Percentiles rank a stretch among this genome's conserved stretches.
These are phyloP conservation scores for Polyommatus iphigenia DNA, from an alignment of 2,888 invertebrate genomes.

Conservation along the genomic window DNA sequence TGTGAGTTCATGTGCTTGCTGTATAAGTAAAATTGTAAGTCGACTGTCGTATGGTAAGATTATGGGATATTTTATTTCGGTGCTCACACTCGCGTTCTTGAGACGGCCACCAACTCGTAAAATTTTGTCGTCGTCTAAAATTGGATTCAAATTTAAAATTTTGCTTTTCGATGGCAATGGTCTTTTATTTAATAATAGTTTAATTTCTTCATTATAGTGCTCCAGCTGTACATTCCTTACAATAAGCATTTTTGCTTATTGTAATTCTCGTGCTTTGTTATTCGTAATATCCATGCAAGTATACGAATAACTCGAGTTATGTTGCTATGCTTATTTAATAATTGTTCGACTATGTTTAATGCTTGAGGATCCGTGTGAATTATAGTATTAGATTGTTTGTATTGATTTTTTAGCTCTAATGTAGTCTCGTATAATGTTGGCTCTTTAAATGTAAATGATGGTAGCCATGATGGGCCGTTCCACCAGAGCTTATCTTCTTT, in stretches of 20 bases:
- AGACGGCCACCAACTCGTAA: too few relatives aligned
- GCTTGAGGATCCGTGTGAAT: not conserved
- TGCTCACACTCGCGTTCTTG: too few relatives aligned
- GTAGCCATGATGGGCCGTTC: not conserved
- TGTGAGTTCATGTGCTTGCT: slow-evolving; percentile 1
- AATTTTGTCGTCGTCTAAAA: too few relatives aligned
- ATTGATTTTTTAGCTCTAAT: not conserved
- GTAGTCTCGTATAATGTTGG: not conserved
- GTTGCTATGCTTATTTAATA: slow-evolving; percentile 7
- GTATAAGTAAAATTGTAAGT: not conserved
- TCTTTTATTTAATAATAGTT: not conserved
- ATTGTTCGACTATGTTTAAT: not conserved
- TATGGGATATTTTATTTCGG: slow-evolving; percentile 36
- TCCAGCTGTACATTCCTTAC: not conserved
- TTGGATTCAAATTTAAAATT: slow-evolving; percentile 36
- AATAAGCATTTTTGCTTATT: not conserved
- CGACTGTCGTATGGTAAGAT: slow-evolving; percentile 33
- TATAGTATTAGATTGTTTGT: not conserved
- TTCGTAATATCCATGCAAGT: not conserved
- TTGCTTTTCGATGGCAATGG: slow-evolving; percentile 34
- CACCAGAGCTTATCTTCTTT: not conserved
- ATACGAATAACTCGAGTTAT: not conserved
- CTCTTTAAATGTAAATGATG: not conserved
- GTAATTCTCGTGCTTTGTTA: slow-evolving; percentile 2
- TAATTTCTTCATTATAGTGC: not conserved